Conservation (phyloP, 2,888 invertebrate species). For the Mechanitis mazaeus region DNA sequence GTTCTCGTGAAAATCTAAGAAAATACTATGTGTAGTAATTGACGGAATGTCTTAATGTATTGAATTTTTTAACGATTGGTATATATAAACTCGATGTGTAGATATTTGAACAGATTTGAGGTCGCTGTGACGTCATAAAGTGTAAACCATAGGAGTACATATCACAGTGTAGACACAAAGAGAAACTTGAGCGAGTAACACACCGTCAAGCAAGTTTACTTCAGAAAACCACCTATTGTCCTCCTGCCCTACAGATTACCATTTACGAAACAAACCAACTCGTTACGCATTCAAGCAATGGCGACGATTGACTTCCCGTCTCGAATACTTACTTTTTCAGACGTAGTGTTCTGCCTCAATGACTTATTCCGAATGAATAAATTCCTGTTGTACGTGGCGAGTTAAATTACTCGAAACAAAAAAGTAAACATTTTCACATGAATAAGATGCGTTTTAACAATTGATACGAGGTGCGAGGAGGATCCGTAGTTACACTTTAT, state of each 20-base stretch:
- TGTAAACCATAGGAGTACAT: too few species aligned
- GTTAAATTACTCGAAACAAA: slow-evolving; percentile 18
- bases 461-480: slow-evolving; percentile 4
- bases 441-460: slow-evolving; percentile 14
- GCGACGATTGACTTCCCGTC: slow-evolving; percentile 21
- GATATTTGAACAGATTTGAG: too few species aligned
- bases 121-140: too few species aligned
- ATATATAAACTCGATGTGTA: too few species aligned
- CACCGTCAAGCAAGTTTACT: not conserved
- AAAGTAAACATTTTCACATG: slow-evolving; percentile 22
- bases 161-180: not conserved
- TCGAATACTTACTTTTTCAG: slow-evolving; percentile 21
- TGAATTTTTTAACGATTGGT: too few species aligned
- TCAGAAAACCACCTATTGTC: slow-evolving; percentile 3
- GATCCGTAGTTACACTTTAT: slow-evolving; percentile 7
- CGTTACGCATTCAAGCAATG: slow-evolving; percentile 34
- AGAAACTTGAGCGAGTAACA: not conserved
- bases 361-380: slow-evolving; percentile 25
- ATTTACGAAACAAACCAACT: slow-evolving; percentile 25
- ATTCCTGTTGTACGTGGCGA: slow-evolving; percentile 15
- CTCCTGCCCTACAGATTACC: slow-evolving; percentile 2
- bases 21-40: too few species aligned
- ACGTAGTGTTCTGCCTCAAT: slow-evolving; percentile 26
- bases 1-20: too few species aligned
- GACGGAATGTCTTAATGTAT: too few species aligned